These are phyloP conservation scores for Lymantria monacha DNA, from an alignment of 2,888 invertebrate genomes.

Conservation along the genomic window DNA sequence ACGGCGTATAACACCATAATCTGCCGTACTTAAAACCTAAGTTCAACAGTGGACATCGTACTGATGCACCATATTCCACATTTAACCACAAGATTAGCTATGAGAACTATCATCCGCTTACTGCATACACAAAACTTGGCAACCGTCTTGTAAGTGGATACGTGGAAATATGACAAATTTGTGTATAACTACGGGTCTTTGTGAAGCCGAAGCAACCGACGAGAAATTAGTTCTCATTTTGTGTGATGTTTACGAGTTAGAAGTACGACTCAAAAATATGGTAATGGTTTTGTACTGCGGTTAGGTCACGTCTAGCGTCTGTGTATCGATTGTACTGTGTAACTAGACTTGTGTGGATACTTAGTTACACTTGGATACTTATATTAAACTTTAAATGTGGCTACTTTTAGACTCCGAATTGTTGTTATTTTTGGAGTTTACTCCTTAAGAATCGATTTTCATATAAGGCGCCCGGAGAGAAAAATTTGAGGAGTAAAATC, in stretches of 20 bases:
- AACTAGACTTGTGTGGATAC: too few species aligned
- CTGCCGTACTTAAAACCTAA: too few species aligned
- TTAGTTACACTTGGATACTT: too few species aligned
- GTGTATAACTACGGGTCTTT: constrained; percentile 65
- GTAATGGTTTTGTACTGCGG: constrained; percentile 52
- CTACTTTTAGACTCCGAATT: too few species aligned
- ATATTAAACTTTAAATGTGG: too few species aligned
- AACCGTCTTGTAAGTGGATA: constrained; percentile 46
- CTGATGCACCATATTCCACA: too few species aligned
- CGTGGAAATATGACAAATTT: constrained; percentile 80
- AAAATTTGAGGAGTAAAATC: too few species aligned
- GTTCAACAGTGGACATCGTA: too few species aligned
- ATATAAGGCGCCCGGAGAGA: too few species aligned
- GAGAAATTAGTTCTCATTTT: constrained; percentile 77
- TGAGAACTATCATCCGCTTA: constrained; percentile 35
- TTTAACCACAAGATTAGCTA: constrained; percentile 14
- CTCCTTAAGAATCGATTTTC: too few species aligned
- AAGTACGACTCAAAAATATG: constrained; percentile 64
- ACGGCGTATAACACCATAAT: too few species aligned
- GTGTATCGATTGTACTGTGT: constrained; percentile 47
- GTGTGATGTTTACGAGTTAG: constrained; percentile 70
- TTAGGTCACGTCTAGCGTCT: constrained; percentile 44
- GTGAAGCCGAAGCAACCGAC: constrained; percentile 45
- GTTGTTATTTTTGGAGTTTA: too few species aligned
- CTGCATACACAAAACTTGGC: constrained; percentile 57